phyloP scores from a whole-genome alignment of 2,888 invertebrate genomes.

The Eristalinus sepulchralis region DNA sequence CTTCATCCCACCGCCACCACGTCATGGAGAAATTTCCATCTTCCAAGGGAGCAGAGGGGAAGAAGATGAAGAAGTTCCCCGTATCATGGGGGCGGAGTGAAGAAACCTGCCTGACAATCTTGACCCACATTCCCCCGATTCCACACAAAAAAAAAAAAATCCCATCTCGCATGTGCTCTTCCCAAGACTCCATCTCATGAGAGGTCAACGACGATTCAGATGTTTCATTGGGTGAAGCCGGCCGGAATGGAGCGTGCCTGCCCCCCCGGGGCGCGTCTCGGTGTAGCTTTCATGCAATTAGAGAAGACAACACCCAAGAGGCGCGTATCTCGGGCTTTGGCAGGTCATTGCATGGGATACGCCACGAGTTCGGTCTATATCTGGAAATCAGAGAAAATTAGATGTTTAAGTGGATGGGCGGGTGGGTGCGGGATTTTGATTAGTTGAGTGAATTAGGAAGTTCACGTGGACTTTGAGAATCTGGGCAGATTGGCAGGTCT shows the following conservation, averaged over 20 bases:
- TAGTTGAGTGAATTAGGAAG: neutral
- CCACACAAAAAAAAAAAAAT: no score
- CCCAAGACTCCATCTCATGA: no score
- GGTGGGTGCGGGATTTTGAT: neutral
- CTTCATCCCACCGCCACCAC: no score
- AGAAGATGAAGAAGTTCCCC: no score
- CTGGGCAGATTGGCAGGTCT: neutral
- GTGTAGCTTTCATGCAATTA: neutral
- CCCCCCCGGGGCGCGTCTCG: neutral
- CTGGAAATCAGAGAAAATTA: neutral
- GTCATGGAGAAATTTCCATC: slow-evolving; percentile 3
- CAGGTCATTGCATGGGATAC: neutral
- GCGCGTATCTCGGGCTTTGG: neutral
- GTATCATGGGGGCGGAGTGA: no score
- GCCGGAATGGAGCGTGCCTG: neutral
- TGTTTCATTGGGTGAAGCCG: neutral
- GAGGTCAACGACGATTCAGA: neutral
- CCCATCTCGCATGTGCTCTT: no score
- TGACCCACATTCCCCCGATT: no score
- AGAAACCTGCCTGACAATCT: no score
- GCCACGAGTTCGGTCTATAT: neutral
- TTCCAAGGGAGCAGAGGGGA: no score
- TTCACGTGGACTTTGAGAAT: neutral
- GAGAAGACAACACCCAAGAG: neutral
- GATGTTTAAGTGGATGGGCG: neutral